Evolutionary conservation across 1,140 invertebrate genomes (phyloP), one percentile per base, ranked within the genome.

Genomic region (Andrena cerasifolii): DNA sequence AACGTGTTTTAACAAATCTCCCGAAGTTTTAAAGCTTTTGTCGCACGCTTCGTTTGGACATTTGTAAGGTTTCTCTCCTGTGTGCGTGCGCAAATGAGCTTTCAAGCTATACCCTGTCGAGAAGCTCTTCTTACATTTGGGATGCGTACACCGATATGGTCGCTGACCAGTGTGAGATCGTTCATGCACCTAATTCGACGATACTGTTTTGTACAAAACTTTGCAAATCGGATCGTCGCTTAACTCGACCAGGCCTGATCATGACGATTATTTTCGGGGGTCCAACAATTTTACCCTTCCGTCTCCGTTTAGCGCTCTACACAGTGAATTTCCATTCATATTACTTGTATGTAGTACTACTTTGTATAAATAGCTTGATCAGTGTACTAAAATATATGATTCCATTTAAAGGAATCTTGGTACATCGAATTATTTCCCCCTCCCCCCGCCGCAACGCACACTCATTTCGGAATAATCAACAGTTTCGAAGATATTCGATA

Each of bases 1-100:
- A 24, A 95, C 93, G 89, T 96, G 95, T 89, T 96, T 96, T 74
- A 96, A 93, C 43, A 96, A 90, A 91, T 96, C 95, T 2, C 95
- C 95, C 0, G 95, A 96, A 12, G 95, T 96, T 89, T 96, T 96
- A 79, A 94, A 94, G 45, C 94, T 93, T 86, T 96, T 96, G 16
- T 91, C 90, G 89, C 95, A 96, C 3, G 86, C 80, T 63, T 93
- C 92, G 18, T 93, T 92, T 4, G 92, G 87, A 89, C 95, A 96
- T 85, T 94, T 93, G 80, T 95, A 96, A 0, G 95, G 95, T 83
- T 95, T 96, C 84, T 96, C 95, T 0, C 95, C 95, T 14, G 95
- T 96, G 80, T 96, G 95, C 0, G 94, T 95, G 8, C 95, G 86
- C n/a, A 94, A 93, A 89, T 96, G 95, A 59, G 94, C 94, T 90